phyloP scores from a whole-genome alignment of 2,113 vertebrate genomes.

The Vulpes vulpes region DNA sequence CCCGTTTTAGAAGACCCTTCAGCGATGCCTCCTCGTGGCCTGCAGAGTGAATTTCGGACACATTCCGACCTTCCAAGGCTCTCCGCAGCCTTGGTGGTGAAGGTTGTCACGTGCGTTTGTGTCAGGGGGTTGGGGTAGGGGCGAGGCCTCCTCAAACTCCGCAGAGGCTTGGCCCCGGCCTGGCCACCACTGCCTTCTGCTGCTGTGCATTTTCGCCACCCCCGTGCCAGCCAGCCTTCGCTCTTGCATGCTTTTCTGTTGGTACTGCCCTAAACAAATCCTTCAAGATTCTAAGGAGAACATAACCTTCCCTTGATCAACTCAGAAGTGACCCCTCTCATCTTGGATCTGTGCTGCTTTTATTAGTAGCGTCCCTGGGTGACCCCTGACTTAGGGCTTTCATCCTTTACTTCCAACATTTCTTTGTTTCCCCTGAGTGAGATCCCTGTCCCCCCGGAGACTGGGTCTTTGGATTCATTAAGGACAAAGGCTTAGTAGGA shows the following conservation, averaged over 20 bases:
- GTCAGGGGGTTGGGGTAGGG: fast-evolving
- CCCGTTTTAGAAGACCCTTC: not conserved
- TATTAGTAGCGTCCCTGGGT: not conserved
- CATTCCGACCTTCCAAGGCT: not conserved
- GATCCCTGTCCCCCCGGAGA: not conserved
- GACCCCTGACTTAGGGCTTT: not conserved
- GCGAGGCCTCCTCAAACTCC: not conserved
- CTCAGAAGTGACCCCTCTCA: not conserved
- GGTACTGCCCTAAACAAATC: not conserved
- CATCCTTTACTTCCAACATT: not conserved
- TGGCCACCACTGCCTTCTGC: not conserved
- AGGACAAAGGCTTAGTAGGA: not conserved
- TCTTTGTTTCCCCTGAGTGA: not conserved
- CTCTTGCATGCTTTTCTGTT: not conserved
- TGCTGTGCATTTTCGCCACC: not conserved
- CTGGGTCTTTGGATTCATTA: not conserved
- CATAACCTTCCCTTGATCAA: not conserved
- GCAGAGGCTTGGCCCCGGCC: not conserved
- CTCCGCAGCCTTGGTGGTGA: not conserved
- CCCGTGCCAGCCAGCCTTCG: not conserved
- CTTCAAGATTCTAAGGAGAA: not conserved
- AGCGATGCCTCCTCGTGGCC: not conserved
- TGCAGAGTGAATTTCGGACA: not conserved
- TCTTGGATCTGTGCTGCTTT: not conserved
- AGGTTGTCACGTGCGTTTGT: not conserved